Evolutionary conservation across 2,888 invertebrate species (phyloP), one percentile per base, ranked within the genome.

Genomic region (Rotaria macrura): DNA sequence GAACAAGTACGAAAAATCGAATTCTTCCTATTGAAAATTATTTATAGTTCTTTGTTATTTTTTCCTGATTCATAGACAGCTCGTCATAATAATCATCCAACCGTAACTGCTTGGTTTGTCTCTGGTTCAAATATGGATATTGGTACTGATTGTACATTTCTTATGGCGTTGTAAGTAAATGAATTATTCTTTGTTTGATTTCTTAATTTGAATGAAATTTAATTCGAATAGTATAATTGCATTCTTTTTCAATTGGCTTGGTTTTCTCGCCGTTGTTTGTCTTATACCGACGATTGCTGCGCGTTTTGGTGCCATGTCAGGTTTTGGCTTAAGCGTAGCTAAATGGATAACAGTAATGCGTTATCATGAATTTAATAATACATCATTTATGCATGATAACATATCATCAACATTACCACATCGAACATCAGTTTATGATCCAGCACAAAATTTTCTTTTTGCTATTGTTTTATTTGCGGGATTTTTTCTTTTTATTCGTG

Each of bases 221-320:
- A 52, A 23, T 52, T 52, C 10, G 4, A 52, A 52, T 65, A 65
- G 65, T 34, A 20, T 65, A n/a, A 86, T 96, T 91, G 95, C 96
- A 88, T 96, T 96, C 92, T 93, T 96, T 84, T 96, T 96, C 92
- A 96, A 96, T 92, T 96, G 96, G 96, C 94, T 96, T 90, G 96
- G 96, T 25, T 96, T 96, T 91, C 92, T 96, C 88, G 93, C 96
- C 90, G 93, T 96, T 88, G 94, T 96, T 93, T 96, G 95, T 89
- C 95, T 96, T 92, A 95, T 95, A 89, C 95, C 96, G 91, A 96
- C 96, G 85, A 95, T 96, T 89, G 96, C 96, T 65, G 95, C 95
- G 52, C 93, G 96, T 88, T 96, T 96, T 91, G 96, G 96, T 47
- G 96, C 96, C 2, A 92, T 96, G 84, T 95, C 96, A 83, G 96